A percentile compares a stretch with the other conserved stretches of the same genome.
Conservation (phyloP, 2,113 vertebrate species). For the Pachypanchax playfairii region DNA sequence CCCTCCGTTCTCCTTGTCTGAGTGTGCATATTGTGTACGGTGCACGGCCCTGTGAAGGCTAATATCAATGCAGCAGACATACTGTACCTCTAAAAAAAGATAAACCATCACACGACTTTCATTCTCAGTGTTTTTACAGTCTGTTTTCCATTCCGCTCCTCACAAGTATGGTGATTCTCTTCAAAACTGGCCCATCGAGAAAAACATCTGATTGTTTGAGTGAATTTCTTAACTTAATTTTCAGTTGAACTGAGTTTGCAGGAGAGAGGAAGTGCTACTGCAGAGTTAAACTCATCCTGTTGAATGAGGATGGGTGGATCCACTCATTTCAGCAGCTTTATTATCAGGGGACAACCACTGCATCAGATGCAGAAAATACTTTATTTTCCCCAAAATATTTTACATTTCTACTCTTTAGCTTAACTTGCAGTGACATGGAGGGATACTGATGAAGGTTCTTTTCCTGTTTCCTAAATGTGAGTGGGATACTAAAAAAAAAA, state of each 20-base stretch:
- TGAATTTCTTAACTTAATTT: slow-evolving; percentile 69
- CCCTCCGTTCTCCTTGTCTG: slow-evolving; percentile 54
- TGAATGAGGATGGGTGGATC: slow-evolving; percentile 72
- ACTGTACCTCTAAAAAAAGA: neutral
- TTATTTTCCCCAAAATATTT: slow-evolving; percentile 34
- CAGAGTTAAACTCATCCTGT: slow-evolving; percentile 58
- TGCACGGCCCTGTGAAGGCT: slow-evolving; percentile 36
- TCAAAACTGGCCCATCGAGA: slow-evolving; percentile 48
- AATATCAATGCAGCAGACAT: slow-evolving; percentile 54
- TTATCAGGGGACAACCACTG: slow-evolving; percentile 28
- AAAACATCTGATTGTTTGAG: slow-evolving; percentile 64
- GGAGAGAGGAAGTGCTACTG: slow-evolving; percentile 60
- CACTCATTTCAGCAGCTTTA: slow-evolving; percentile 49
- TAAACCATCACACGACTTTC: slow-evolving; percentile 5
- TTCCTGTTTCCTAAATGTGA: slow-evolving; percentile 50
- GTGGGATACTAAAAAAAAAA: slow-evolving; percentile 23
- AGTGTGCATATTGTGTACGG: slow-evolving; percentile 31
- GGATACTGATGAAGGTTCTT: slow-evolving; percentile 41
- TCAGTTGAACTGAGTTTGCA: slow-evolving; percentile 53
- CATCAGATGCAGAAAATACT: slow-evolving; percentile 28
- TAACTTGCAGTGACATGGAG: too few relatives aligned
- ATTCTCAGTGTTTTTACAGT: slow-evolving; percentile 15
- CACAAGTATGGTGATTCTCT: slow-evolving; percentile 34
- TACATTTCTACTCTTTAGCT: too few relatives aligned
- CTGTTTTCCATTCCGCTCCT: slow-evolving; percentile 26